A percentile compares a stretch with the other conserved stretches of the same genome.
These are phyloP conservation scores for Tetraodon nigroviridis DNA, from an alignment of 2,113 vertebrate species.

Conservation along the genomic window DNA sequence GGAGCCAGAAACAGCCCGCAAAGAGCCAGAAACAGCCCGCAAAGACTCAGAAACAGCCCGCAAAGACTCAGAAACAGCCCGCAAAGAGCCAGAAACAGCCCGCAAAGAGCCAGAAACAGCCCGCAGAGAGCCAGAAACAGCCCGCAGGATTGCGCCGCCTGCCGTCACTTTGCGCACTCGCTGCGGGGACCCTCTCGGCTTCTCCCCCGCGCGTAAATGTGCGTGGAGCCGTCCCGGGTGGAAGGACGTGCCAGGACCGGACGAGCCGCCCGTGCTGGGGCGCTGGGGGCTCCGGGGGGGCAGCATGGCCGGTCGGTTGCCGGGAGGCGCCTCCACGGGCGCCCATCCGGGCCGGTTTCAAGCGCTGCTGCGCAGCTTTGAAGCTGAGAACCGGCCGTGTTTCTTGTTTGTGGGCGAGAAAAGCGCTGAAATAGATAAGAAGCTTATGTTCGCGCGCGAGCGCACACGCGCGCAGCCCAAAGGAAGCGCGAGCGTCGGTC, in stretches of 20 bases:
- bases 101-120: no score
- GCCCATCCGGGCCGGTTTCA: constrained; percentile 76
- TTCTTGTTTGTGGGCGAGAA: constrained; percentile 74
- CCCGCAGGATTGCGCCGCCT: constrained; percentile 72
- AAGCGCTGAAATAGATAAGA: constrained; percentile 70
- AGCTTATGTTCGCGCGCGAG: constrained; percentile 55
- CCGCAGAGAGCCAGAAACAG: no score
- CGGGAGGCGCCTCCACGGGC: constrained; percentile 67
- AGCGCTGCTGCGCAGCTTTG: constrained; percentile 79
- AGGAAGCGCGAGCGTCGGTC: constrained; percentile 54
- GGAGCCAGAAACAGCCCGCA: no score
- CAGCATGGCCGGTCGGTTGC: constrained; percentile 79
- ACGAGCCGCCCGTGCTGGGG: constrained; percentile 43
- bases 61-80: constrained; percentile 82
- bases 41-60: constrained; percentile 9
- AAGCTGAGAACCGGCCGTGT: constrained; percentile 74
- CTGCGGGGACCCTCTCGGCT: constrained; percentile 38
- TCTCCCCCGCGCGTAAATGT: constrained; percentile 1
- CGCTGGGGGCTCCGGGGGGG: constrained; percentile 46
- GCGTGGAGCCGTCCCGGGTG: constrained; percentile 13
- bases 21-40: background rate
- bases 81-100: background rate
- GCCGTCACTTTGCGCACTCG: constrained; percentile 70
- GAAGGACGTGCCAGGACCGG: constrained; percentile 16
- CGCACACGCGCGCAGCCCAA: constrained; percentile 25